Evolutionary conservation across 2,888 invertebrate genomes (phyloP), one percentile per base, ranked within the genome.

Genomic region (Synergus japonicus): DNA sequence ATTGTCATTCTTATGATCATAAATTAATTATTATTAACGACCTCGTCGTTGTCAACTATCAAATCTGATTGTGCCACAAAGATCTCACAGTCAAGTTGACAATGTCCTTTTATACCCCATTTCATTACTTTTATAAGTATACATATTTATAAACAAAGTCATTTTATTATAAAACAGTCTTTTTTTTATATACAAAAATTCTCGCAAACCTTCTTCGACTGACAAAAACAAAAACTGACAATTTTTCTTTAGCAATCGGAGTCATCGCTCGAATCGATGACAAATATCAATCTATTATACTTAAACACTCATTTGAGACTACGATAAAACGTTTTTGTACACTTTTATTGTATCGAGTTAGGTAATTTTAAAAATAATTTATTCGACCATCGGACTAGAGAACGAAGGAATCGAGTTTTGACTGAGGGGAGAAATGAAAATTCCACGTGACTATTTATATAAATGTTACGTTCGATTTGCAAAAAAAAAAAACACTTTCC

Each of bases 401-500:
- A 69, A 65, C 37, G 12, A 54, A 78, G 65, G 41, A 65, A 77
- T 64, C n/a, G 79, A 80, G 67, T 77, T 41, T 22, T 37, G 60
- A 49, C 41, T 54, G 76, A 22, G 49, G 29, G 18, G 41, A 7
- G 29, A 60, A 12, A 15, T 37, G 12, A 78, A 69, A 76, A 49
- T 66, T 76, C 76, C 65, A 80, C 77, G 76, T 79, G 78, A 67
- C 77, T 79, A 67, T 77, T 77, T 81, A 66, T 81, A 66, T 78
- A 81, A 76, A 49, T 73, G 69, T 73, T 54, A 15, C 73, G 73
- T 73, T 54, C 73, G 54, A 73, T 73, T 54, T 44, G 82, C 79
- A 81, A 81, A 78, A 22, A 22, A 22, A 22, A 22, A 22, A 22
- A 54, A 15, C 37, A 37, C 9, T 73, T 54, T 73, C 41, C 73